Evolutionary conservation across 2,113 vertebrate species (phyloP).

Genomic region (Donacobius atricapilla): DNA sequence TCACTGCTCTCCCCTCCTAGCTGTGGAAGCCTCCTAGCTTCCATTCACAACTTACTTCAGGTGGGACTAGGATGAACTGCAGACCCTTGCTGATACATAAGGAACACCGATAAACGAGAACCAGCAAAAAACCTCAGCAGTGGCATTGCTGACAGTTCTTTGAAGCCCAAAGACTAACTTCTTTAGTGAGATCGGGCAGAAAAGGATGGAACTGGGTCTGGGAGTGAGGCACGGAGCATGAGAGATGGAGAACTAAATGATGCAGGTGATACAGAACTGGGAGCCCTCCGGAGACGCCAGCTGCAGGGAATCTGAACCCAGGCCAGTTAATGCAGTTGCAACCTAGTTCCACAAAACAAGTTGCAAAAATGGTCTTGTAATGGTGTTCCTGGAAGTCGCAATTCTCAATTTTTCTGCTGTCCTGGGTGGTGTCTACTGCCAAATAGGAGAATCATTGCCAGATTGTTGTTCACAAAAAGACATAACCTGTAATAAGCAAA

Average conservation of each 20-base stretch:
- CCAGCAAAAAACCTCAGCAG: not conserved
- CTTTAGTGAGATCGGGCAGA: not conserved
- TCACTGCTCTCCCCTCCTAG: not conserved
- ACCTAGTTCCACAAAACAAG: not conserved
- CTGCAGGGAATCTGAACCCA: not conserved
- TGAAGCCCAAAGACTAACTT: not conserved
- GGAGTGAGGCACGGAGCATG: not conserved
- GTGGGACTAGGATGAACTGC: not conserved
- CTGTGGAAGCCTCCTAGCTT: not conserved
- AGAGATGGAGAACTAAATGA: fast-evolving
- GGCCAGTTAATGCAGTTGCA: not conserved
- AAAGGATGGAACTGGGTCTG: not conserved
- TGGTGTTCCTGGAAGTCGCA: not conserved
- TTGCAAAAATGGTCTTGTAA: not conserved
- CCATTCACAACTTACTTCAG: not conserved
- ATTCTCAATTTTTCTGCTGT: not conserved
- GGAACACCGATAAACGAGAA: not conserved
- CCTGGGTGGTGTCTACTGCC: not conserved
- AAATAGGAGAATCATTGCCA: not conserved
- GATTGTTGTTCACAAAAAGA: not conserved
- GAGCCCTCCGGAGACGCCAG: not conserved
- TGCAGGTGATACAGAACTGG: no score
- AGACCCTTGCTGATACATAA: not conserved
- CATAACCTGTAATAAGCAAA: not conserved
- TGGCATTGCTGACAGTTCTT: not conserved